Evolutionary conservation across 2,888 invertebrate genomes (phyloP).

Genomic region (Ditylenchus weischeri): DNA sequence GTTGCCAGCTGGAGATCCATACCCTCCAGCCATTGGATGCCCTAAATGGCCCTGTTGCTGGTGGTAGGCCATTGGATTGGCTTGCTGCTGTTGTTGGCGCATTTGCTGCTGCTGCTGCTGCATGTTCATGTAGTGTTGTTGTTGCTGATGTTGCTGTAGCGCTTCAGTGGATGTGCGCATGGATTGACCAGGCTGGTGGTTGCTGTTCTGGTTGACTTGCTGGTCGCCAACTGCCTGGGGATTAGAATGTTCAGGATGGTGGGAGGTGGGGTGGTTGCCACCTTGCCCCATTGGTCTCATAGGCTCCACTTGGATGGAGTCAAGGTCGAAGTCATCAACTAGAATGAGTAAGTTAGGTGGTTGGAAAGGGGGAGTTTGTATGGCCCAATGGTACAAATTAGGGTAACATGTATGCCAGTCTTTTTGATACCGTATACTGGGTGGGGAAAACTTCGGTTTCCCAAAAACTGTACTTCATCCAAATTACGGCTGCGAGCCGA

Average conservation of each 20-base stretch:
- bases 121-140: conserved; percentile 12
- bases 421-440: too few species aligned
- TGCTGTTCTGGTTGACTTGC: not conserved
- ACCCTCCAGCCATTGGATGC: not conserved
- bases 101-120: conserved; percentile 13
- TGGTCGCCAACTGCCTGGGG: not conserved
- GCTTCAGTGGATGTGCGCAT: not conserved
- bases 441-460: too few species aligned
- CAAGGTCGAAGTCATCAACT: conserved; percentile 29
- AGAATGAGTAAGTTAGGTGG: not conserved
- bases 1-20: not conserved
- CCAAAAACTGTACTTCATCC: too few species aligned
- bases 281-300: conserved; percentile 9
- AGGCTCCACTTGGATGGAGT: conserved; percentile 28
- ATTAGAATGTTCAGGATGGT: not conserved
- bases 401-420: too few species aligned
- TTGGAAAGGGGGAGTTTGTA: too few species aligned
- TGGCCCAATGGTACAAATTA: too few species aligned
- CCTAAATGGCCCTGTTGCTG: not conserved
- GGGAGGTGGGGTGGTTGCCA: not conserved
- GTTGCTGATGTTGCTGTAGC: conserved; percentile 19
- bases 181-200: not conserved
- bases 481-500: too few species aligned
- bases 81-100: conserved; percentile 8
- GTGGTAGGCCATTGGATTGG: not conserved